Conservation (phyloP, 2,888 invertebrate species). For the Antitype chi region DNA sequence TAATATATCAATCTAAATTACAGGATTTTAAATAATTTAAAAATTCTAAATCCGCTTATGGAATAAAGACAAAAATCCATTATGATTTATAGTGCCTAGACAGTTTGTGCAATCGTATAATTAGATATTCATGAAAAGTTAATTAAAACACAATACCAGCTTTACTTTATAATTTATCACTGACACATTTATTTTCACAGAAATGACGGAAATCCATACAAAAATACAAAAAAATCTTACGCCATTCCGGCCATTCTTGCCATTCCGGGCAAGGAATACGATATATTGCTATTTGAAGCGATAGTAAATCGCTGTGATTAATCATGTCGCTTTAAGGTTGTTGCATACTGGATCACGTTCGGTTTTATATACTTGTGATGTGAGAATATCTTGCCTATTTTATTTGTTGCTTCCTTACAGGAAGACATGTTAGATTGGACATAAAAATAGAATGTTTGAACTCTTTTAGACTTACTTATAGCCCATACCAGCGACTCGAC, state of each 20-base stretch:
- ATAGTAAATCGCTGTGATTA: conserved; percentile 50
- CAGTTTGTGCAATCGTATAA: neutral
- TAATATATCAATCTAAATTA: neutral
- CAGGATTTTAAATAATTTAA: neutral
- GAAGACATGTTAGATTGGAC: neutral
- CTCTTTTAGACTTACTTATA: neutral
- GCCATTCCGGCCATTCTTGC: neutral
- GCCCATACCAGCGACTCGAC: neutral
- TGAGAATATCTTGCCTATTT: neutral
- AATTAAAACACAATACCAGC: too few relatives aligned
- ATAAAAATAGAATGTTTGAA: neutral
- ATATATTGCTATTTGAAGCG: conserved; percentile 42
- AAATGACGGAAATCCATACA: conserved; percentile 1
- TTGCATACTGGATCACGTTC: conserved; percentile 15
- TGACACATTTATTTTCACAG: conserved; percentile 4
- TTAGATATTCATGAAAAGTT: neutral
- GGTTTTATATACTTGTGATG: conserved; percentile 16
- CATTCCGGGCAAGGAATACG: conserved; percentile 19
- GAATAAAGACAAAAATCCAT: too few relatives aligned
- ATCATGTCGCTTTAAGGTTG: conserved; percentile 34
- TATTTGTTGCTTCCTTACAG: neutral
- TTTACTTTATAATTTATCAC: neutral
- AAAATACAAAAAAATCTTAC: conserved; percentile 28
- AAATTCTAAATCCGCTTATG: neutral
- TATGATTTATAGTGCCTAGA: neutral